Percentiles rank a stretch among this genome's conserved stretches.
These are phyloP conservation scores for Hoplostethus mediterraneus DNA, from an alignment of 2,797 vertebrate genomes.

Conservation along the genomic window DNA sequence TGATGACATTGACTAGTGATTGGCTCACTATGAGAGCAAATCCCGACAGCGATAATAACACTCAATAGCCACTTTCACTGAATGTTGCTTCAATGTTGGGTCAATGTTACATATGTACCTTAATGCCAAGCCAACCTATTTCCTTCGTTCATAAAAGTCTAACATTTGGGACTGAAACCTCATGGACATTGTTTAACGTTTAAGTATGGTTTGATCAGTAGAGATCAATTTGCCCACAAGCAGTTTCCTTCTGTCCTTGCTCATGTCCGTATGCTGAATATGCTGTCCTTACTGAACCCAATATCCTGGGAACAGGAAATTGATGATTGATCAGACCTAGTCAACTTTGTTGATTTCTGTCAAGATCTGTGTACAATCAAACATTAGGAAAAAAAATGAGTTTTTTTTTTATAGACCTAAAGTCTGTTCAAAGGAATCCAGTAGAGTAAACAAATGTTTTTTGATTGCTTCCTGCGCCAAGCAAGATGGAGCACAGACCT, in stretches of 20 bases:
- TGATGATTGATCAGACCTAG: constrained; percentile 46
- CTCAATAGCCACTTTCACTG: background rate
- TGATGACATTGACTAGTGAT: constrained; percentile 5
- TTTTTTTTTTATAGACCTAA: constrained; percentile 52
- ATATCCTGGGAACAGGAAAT: constrained; percentile 15
- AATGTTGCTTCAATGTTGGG: background rate
- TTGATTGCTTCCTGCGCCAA: constrained; percentile 61
- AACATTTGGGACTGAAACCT: constrained; percentile 6
- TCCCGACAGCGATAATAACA: constrained; percentile 37
- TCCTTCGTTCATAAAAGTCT: background rate
- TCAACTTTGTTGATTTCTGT: constrained; percentile 62
- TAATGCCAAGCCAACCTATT: background rate
- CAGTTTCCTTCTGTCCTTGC: constrained; percentile 10
- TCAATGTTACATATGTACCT: background rate
- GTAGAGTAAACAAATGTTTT: constrained; percentile 72
- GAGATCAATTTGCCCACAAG: constrained; percentile 22
- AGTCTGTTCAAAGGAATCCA: constrained; percentile 65
- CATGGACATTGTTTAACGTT: constrained; percentile 1
- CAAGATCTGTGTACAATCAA: constrained; percentile 53
- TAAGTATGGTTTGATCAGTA: constrained; percentile 21
- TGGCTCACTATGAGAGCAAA: constrained; percentile 25
- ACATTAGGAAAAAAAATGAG: constrained; percentile 41
- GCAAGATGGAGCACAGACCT: constrained; percentile 55
- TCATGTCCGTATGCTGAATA: background rate
- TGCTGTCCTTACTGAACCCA: constrained; percentile 29